These are phyloP conservation scores for Tuberolachnus salignus DNA, from an alignment of 2,888 invertebrate species.

Conservation along the genomic window DNA sequence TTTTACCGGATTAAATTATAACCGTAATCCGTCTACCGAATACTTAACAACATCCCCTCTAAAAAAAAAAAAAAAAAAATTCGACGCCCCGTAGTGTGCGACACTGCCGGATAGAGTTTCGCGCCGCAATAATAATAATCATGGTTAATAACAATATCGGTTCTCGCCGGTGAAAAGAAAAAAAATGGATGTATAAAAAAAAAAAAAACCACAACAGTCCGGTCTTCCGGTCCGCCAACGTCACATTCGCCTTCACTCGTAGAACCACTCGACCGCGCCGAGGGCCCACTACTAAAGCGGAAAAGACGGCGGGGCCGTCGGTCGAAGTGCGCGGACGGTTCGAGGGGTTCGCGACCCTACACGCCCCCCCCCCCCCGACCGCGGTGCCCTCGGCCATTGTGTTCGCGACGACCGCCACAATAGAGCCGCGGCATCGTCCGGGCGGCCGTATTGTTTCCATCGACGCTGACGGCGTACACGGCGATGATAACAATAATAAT, in stretches of 20 bases:
- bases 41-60: no score
- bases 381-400: background rate
- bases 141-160: no score
- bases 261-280: slow-evolving; percentile 2
- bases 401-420: slow-evolving; percentile 21
- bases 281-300: slow-evolving; percentile 16
- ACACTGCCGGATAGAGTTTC: no score
- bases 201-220: background rate
- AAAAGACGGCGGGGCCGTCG: background rate
- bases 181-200: background rate
- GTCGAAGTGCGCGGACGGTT: background rate
- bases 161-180: no score
- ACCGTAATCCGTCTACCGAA: no score
- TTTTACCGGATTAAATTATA: no score
- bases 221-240: no score
- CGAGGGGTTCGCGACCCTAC: background rate
- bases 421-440: background rate
- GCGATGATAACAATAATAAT: background rate
- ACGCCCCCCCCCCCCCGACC: background rate
- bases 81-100: no score
- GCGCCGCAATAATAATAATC: no score
- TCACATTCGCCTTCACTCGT: background rate
- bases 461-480: background rate
- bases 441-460: background rate
- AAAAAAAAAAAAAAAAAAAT: no score